These are phyloP conservation scores for Pseudomyrmex flavicornis DNA, from an alignment of 1,140 invertebrate species.

Conservation along the genomic window DNA sequence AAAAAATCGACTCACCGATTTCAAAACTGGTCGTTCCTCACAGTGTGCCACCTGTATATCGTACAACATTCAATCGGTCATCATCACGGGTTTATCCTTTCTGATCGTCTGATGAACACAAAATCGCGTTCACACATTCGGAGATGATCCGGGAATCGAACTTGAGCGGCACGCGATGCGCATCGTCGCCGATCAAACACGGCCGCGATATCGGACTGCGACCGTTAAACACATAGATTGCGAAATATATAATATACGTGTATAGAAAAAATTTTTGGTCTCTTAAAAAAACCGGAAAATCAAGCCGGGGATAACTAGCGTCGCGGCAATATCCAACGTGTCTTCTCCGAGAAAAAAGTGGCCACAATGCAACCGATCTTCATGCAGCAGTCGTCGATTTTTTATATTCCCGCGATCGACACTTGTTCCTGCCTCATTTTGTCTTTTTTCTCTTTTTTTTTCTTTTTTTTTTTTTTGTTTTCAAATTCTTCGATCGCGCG, in stretches of 20 bases:
- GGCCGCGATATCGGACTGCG: neutral
- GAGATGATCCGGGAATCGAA: neutral
- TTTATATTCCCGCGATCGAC: neutral
- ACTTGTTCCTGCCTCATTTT: conserved; percentile 7
- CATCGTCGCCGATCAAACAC: conserved; percentile 27
- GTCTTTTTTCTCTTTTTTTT: neutral
- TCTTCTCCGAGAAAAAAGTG: neutral
- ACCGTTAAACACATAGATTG: conserved; percentile 36
- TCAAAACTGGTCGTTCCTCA: conserved; percentile 50
- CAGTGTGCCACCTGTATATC: conserved; percentile 2
- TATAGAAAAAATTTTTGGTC: neutral
- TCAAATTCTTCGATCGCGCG: neutral
- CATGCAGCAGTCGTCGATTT: neutral
- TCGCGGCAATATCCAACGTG: neutral
- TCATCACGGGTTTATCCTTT: conserved; percentile 45
- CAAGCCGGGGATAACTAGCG: neutral
- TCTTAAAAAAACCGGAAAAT: neutral
- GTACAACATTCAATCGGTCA: conserved; percentile 26
- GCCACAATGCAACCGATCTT: neutral
- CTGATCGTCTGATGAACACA: conserved; percentile 23
- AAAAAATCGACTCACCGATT: conserved; percentile 64
- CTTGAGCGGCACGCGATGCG: neutral
- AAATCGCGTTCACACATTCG: conserved; percentile 33
- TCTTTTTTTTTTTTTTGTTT: neutral
- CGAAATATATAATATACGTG: too few relatives aligned